phyloP scores from a whole-genome alignment of 2,888 invertebrate genomes.

The Thalpophila matura region DNA sequence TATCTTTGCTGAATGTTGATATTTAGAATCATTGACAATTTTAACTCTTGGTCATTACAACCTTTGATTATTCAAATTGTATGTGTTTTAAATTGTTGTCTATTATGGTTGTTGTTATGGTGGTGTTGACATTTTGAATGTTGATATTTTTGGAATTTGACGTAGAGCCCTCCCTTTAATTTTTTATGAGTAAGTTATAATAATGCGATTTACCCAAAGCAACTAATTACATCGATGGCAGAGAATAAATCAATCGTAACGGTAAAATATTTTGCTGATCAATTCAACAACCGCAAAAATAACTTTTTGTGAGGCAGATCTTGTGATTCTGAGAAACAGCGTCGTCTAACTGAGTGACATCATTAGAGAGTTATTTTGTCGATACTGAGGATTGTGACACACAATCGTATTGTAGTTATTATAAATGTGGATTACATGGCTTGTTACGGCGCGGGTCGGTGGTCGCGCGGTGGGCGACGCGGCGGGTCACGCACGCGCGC shows the following conservation, averaged over 20 bases:
- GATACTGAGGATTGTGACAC: background rate
- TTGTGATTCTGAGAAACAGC: slow-evolving; percentile 9
- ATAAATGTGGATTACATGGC: slow-evolving; percentile 23
- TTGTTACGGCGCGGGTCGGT: background rate
- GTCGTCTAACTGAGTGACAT: slow-evolving; percentile 1
- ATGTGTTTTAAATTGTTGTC: no score
- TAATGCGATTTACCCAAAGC: background rate
- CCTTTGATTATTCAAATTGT: no score
- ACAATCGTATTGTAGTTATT: slow-evolving; percentile 8
- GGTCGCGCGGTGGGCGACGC: background rate
- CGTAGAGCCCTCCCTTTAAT: no score
- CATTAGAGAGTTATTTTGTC: slow-evolving; percentile 1
- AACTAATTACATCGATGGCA: background rate
- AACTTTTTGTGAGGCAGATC: background rate
- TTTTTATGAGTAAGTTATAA: no score
- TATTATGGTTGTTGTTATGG: no score
- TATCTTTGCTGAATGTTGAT: background rate
- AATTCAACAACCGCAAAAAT: background rate
- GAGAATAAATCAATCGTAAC: slow-evolving; percentile 3
- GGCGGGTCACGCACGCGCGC: background rate
- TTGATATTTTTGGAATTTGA: no score
- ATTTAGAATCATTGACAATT: no score
- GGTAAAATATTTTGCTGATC: slow-evolving; percentile 6
- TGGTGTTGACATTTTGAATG: no score
- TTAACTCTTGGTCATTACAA: no score